phyloP scores from a whole-genome alignment of 2,888 invertebrate genomes.

The Neoascia interrupta region DNA sequence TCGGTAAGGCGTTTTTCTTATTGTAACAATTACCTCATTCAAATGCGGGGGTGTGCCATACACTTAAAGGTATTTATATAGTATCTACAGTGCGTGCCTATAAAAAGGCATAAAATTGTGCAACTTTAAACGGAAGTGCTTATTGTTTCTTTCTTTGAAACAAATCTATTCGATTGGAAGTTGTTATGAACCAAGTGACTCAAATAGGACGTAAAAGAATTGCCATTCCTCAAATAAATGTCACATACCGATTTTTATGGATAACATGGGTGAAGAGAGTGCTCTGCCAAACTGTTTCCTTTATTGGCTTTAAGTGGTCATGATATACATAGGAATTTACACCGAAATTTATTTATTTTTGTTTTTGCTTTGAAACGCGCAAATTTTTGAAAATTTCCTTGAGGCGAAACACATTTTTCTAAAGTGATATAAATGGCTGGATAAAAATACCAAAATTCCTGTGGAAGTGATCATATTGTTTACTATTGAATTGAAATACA shows the following conservation, averaged over 20 bases:
- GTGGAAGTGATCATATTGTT: constrained; percentile 5
- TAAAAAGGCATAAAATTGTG: background rate
- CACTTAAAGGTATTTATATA: background rate
- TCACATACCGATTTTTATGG: too few relatives aligned
- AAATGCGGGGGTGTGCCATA: background rate
- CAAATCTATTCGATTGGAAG: too few relatives aligned
- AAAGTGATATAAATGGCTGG: background rate
- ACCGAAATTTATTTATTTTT: too few relatives aligned
- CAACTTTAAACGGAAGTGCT: constrained; percentile 11
- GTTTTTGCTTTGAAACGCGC: constrained; percentile 16
- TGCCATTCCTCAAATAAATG: too few relatives aligned
- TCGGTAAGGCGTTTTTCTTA: constrained; percentile 48
- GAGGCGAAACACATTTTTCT: background rate
- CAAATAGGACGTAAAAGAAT: too few relatives aligned
- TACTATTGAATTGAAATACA: constrained; percentile 20
- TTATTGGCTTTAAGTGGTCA: too few relatives aligned
- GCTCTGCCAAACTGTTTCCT: too few relatives aligned
- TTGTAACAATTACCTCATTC: background rate
- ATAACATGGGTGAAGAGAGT: too few relatives aligned
- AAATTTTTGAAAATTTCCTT: constrained; percentile 10
- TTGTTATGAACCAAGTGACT: too few relatives aligned
- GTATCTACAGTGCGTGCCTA: background rate
- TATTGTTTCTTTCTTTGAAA: background rate
- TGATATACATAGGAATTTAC: too few relatives aligned
- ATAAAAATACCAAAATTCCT: constrained; percentile 11